Evolutionary conservation across 1,140 invertebrate genomes (phyloP).

Genomic region (Nasonia longicornis): DNA sequence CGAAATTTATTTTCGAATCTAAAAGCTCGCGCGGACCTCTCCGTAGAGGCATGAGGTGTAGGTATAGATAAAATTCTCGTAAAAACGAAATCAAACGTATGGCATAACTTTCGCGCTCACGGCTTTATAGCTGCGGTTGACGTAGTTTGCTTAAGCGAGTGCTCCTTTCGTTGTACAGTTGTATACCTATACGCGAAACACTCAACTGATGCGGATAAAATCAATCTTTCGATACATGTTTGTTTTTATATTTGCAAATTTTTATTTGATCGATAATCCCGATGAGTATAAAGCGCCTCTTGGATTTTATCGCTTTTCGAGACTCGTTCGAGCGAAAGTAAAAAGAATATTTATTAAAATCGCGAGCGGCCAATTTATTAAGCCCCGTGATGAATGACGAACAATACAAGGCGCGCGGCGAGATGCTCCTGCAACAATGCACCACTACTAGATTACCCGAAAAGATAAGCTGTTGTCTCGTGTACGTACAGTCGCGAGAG

Average conservation of each 20-base stretch:
- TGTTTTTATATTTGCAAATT: background rate
- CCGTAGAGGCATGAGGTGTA: background rate
- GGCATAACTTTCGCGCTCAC: background rate
- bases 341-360: background rate
- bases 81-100: constrained; percentile 22
- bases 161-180: background rate
- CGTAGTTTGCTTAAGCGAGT: constrained; percentile 8
- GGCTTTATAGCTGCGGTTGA: background rate
- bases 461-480: constrained; percentile 4
- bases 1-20: constrained; percentile 34
- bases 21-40: background rate
- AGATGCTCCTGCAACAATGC: background rate
- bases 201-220: background rate
- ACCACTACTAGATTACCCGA: constrained; percentile 11
- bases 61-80: constrained; percentile 12
- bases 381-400: background rate
- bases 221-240: background rate
- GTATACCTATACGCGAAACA: background rate
- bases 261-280: background rate
- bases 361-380: background rate
- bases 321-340: too few relatives aligned
- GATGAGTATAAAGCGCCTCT: too few relatives aligned
- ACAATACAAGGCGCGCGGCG: background rate
- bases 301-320: too few relatives aligned
- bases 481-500: background rate